Conservation (phyloP, 2,797 vertebrate genomes). For the Poliocrania exsul region DNA sequence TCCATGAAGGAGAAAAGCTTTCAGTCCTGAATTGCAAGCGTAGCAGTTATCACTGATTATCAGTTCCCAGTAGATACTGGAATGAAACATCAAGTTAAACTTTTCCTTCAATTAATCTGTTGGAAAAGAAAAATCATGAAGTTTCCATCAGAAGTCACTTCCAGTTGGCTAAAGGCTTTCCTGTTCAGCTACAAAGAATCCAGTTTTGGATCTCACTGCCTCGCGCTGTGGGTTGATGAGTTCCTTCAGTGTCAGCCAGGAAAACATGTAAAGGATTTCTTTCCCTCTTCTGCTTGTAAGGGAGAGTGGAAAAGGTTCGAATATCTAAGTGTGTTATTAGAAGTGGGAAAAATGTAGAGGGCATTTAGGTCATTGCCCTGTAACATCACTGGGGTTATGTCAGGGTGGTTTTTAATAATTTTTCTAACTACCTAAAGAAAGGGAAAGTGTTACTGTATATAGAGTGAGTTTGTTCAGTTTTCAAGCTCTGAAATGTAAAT, state of each 20-base stretch:
- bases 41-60: slow-evolving; percentile 18
- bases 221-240: background rate
- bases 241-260: slow-evolving; percentile 9
- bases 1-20: slow-evolving; percentile 6
- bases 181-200: slow-evolving; percentile 38
- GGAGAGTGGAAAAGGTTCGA: background rate
- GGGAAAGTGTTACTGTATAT: background rate
- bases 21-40: background rate
- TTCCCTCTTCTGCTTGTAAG: background rate
- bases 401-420: background rate
- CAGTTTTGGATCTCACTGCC: slow-evolving; percentile 18
- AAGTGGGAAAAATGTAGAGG: background rate
- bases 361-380: background rate
- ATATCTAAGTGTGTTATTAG: background rate
- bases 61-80: slow-evolving; percentile 13
- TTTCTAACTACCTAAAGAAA: background rate
- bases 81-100: slow-evolving; percentile 28
- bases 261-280: background rate
- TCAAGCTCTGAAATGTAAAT: background rate
- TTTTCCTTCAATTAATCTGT: slow-evolving; percentile 38
- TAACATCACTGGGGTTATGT: background rate
- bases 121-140: slow-evolving; percentile 32
- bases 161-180: slow-evolving; percentile 26
- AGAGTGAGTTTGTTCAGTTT: background rate
- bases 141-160: slow-evolving; percentile 39